phyloP scores from a whole-genome alignment of 2,113 vertebrate genomes.

The Grantiella picta region DNA sequence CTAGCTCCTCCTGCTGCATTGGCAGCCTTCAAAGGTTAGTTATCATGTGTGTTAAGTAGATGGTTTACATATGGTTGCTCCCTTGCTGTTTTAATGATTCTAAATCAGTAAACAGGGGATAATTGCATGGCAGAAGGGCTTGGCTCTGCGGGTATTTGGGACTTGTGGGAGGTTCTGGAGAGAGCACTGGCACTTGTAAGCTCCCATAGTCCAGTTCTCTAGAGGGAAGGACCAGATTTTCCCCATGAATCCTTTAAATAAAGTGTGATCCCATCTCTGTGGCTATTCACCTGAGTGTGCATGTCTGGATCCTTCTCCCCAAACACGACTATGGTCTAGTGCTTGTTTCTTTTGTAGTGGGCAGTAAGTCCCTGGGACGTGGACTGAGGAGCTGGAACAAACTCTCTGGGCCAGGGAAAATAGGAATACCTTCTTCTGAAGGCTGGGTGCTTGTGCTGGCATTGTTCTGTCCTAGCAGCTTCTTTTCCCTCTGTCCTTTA shows the following conservation, averaged over 20 bases:
- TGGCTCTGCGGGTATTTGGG: neutral
- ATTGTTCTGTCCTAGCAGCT: neutral
- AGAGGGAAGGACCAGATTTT: neutral
- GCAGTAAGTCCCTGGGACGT: neutral
- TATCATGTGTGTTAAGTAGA: neutral
- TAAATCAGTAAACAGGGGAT: neutral
- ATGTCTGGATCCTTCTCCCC: neutral
- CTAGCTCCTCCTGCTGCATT: neutral
- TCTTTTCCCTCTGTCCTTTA: neutral
- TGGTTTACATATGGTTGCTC: neutral
- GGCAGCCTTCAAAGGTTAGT: slow-evolving; percentile 51
- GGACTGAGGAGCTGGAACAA: neutral
- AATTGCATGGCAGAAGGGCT: neutral
- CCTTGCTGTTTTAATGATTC: neutral
- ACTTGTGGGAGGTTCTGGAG: neutral
- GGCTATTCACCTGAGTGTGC: neutral
- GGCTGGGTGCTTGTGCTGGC: neutral
- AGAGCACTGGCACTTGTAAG: neutral
- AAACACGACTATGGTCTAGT: neutral
- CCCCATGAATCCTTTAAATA: neutral
- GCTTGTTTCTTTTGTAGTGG: neutral
- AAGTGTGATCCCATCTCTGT: neutral
- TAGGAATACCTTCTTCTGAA: neutral
- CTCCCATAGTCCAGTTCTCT: neutral
- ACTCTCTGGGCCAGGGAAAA: neutral